Base-by-base conservation (phyloP, 2,113 vertebrate genomes). In the Megaceryle maxima region DNA sequence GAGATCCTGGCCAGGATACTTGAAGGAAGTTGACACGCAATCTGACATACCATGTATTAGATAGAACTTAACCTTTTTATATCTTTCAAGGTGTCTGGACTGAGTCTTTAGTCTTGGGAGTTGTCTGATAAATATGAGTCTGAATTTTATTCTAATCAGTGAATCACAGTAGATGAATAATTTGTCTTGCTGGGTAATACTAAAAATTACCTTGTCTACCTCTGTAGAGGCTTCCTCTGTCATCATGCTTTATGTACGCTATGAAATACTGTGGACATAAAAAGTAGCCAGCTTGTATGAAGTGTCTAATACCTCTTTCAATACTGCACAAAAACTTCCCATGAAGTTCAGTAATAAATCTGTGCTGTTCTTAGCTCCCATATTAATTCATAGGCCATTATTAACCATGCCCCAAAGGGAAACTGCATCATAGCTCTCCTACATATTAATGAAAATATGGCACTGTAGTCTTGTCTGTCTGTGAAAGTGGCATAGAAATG, bases 141-240 rank as follows among this genome's bases (percentile, higher is more conserved):
- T 94, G n/a, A 69, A 56, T 92, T 94, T 94, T 93, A 92, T 92
- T 89, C 83, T 87, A 96, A 89, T 50, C 0, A 2, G 51, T 96
- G 96, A 97, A 67, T 97, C 94, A 94, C 35, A 37, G 53, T 79
- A 67, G 73, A 76, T 75, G 57, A 82, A 57, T 94, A 56, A 46
- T 90, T 79, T 86, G 26, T 78, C 72, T 73, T 35, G 46, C 62
- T 87, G 51, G 16, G 37, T 82, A 53, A 87, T 66, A 69, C 13
- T 93, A 55, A 87, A 91, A 91, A 29, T 69, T 50, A 81, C 74
- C 28, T 90, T 87, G 0, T 73, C 70, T 87, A 13, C 41, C 21
- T 87, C 43, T 76, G 26, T 60, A 2, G 2, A 62, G 66, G 53
- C 53, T 77, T 91, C 28, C 37, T 57, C 26, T 83, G 62, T 84